Base-by-base conservation (phyloP, 2,888 invertebrate species). In the Nomada fucata region DNA sequence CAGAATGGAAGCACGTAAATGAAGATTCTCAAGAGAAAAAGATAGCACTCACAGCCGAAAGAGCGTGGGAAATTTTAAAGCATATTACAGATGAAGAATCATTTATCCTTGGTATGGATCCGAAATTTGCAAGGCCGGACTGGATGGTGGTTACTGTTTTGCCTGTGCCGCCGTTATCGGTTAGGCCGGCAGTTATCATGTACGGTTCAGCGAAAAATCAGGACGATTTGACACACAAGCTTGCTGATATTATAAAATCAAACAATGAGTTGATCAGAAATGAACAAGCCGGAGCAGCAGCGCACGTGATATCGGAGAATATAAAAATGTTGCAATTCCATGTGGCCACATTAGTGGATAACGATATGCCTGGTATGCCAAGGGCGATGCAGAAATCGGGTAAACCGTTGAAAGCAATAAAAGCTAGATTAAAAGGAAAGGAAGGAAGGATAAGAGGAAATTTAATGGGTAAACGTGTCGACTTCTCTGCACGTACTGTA, bases 391-490 rank as follows among this genome's bases (percentile, higher is more conserved):
- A 99, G 94, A 99, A 99, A 94, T 99, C 99, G 0, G 99, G 99
- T 4, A 97, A 99, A 93, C 99, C 99, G 0, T 94, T 99, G 11
- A 99, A 99, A 95, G 99, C 99, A 0, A 95, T 99, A 71, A 99
- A 99, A 94, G 98, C 99, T 4, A 96, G 99, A 64, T 94, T 98
- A 68, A 99, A 99, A 94, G 99, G 99, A 26, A 99, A 99, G 93
- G 99, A 99, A 96, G 99, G 99, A 0, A 96, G 99, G 91, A 99
- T 99, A 91, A 96, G 99, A 94, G 99, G 99, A 90, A 99, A 99
- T 94, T 96, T 99, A 90, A 99, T 99, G 99, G 99, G 99, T 73
- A 99, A 99, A 94, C 98, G 99, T 95, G 99, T 99, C 0, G 99
- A 99, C 93, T 99, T 99, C 94, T 99, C 99, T 0, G 99, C 99